phyloP scores from a whole-genome alignment of 1,140 invertebrate species.

The silkworm (Bombyx mori) region ASM3026992v2 NC_085128.1:9437001-9437500 shows the following conservation, averaged over 20 bases:
- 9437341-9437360: constrained; percentile 2
- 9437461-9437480: not conserved
- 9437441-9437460: not conserved
- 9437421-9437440: constrained; percentile 1
- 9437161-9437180: constrained; percentile 11
- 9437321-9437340: constrained; percentile 5
- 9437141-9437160: constrained; percentile 6
- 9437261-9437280: no score
- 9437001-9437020: no score
- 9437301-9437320: not conserved
- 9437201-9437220: constrained; percentile 15
- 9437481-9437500: no score
- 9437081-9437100: not conserved
- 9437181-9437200: not conserved
- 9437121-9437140: constrained; percentile 4
- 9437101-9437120: constrained; percentile 1
- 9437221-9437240: no score
- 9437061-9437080: not conserved
- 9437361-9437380: constrained; percentile 6
- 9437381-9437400: constrained; percentile 1
- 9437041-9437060: constrained; percentile 1
- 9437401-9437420: constrained; percentile 5
- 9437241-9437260: no score
- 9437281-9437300: constrained; percentile 1
- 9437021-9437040: no score